A percentile compares a stretch with the other conserved stretches of the same genome.
These are phyloP conservation scores for Plemyria rubiginata DNA, from an alignment of 2,888 invertebrate genomes.

Conservation along the genomic window DNA sequence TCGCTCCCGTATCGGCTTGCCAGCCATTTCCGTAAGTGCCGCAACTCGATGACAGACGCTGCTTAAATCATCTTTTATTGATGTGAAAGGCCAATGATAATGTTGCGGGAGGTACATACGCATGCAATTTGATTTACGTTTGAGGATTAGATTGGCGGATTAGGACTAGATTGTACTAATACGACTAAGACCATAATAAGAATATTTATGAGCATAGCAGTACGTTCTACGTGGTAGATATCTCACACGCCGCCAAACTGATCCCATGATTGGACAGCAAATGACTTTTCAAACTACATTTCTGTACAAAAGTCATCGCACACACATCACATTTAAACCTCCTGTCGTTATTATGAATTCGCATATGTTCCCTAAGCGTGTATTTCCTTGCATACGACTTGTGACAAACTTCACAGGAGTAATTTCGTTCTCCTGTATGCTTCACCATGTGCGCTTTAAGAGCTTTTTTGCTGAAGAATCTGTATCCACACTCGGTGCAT, in stretches of 20 bases:
- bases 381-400: conserved; percentile 74
- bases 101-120: too few relatives aligned
- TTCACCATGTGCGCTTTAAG: conserved; percentile 81
- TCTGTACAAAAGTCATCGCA: conserved; percentile 70
- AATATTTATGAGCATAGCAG: neutral
- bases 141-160: too few relatives aligned
- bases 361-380: conserved; percentile 71
- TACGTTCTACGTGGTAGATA: neutral
- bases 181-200: too few relatives aligned
- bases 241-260: conserved; percentile 20
- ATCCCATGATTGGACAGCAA: conserved; percentile 25
- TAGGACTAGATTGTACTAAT: too few relatives aligned
- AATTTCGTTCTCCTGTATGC: conserved; percentile 72
- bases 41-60: too few relatives aligned
- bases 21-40: too few relatives aligned
- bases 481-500: conserved; percentile 78
- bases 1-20: too few relatives aligned
- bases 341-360: conserved; percentile 76
- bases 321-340: conserved; percentile 74
- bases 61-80: too few relatives aligned
- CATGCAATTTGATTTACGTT: too few relatives aligned
- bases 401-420: conserved; percentile 64
- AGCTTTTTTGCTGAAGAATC: conserved; percentile 82
- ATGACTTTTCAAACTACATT: conserved; percentile 65
- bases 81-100: too few relatives aligned